These are phyloP conservation scores for Dryobotodes eremita DNA, from an alignment of 2,888 invertebrate species.

Conservation along the genomic window DNA sequence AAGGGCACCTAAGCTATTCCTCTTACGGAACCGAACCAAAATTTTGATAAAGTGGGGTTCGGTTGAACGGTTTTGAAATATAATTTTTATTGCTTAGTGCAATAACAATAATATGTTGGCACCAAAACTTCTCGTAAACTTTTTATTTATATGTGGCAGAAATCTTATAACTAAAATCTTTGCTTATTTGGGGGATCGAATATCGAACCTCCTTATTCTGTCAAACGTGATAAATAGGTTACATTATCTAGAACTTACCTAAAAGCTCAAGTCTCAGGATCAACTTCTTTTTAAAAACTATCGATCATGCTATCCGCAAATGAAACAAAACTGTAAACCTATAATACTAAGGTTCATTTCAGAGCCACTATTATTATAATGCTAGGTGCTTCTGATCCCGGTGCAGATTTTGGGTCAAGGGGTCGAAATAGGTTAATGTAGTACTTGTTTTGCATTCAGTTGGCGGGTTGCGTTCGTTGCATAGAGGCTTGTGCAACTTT, in stretches of 20 bases:
- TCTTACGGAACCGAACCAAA: too few species aligned
- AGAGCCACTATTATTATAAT: constrained; percentile 5
- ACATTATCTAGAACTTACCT: not conserved
- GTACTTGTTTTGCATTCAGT: constrained; percentile 50
- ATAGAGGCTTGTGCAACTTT: constrained; percentile 30
- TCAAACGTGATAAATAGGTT: not conserved
- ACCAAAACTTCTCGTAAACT: too few species aligned
- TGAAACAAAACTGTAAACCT: constrained; percentile 8
- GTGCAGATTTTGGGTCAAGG: constrained; percentile 51
- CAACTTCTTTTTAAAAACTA: not conserved
- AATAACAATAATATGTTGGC: too few species aligned
- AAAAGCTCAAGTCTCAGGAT: not conserved
- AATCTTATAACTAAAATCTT: not conserved
- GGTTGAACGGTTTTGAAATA: too few species aligned
- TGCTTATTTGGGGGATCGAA: not conserved
- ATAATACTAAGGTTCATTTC: constrained; percentile 22
- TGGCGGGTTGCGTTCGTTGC: constrained; percentile 47
- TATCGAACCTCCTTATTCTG: not conserved
- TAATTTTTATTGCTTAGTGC: too few species aligned
- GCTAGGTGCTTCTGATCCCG: constrained; percentile 20
- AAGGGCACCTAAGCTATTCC: too few species aligned
- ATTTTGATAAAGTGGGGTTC: too few species aligned
- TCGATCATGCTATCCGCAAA: not conserved
- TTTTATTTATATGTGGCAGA: too few species aligned
- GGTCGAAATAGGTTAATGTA: constrained; percentile 66